Conservation (phyloP, 2,797 vertebrate species). For the Chanos chanos region DNA sequence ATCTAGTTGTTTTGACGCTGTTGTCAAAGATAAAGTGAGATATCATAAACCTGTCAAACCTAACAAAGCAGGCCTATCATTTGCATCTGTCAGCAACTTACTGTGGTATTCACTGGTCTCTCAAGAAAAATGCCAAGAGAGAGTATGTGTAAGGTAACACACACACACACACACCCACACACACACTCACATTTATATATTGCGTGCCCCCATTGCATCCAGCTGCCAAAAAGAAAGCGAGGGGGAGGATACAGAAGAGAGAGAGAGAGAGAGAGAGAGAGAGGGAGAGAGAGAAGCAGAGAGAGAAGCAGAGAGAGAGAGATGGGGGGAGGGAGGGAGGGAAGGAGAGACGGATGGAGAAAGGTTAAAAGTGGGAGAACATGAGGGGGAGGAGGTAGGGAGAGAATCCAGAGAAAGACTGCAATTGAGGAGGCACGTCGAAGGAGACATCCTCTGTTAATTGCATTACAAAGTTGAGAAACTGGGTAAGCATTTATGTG, state of each 20-base stretch:
- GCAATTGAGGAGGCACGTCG: conserved; percentile 13
- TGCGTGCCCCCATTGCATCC: no score
- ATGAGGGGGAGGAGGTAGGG: conserved; percentile 49
- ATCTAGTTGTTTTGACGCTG: no score
- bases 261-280: conserved; percentile 3
- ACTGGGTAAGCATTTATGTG: no score
- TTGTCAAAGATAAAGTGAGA: no score
- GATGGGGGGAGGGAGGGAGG: conserved; percentile 2
- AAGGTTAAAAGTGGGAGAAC: conserved; percentile 40
- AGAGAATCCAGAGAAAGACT: conserved; percentile 34
- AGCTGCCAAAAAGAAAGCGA: not conserved
- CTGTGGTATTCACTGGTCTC: no score
- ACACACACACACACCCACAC: conserved; percentile 16
- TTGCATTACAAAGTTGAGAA: not conserved
- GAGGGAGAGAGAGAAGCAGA: not conserved
- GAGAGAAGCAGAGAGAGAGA: not conserved
- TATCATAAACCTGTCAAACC: no score
- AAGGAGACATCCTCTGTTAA: not conserved
- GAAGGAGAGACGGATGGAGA: conserved; percentile 45
- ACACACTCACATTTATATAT: conserved; percentile 40
- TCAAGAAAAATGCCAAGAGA: not conserved
- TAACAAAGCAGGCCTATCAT: no score
- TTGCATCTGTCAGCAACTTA: no score
- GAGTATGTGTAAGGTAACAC: not conserved
- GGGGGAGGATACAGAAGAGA: conserved; percentile 32